Evolutionary conservation across 1,140 invertebrate species (phyloP).

Genomic region (Sinonovacula constricta): DNA sequence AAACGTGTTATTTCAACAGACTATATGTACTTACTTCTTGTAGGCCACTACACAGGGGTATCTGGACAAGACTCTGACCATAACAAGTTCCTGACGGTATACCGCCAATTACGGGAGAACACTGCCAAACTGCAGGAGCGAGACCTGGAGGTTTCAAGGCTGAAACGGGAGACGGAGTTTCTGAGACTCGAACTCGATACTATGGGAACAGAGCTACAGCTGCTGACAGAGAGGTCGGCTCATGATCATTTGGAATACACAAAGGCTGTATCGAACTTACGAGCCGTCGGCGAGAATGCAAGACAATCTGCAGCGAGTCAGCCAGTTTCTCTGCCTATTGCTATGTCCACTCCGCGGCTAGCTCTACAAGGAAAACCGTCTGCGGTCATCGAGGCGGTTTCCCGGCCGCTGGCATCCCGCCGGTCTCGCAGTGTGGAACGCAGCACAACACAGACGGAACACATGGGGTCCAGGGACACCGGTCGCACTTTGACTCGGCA

Average conservation of each 20-base stretch:
- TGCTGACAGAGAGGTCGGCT: not conserved
- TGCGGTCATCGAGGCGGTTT: not conserved
- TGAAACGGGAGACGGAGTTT: not conserved
- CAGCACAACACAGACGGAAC: too few relatives aligned
- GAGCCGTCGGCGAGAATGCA: too few relatives aligned
- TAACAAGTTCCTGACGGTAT: not conserved
- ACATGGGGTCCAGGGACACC: too few relatives aligned
- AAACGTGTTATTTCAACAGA: too few relatives aligned
- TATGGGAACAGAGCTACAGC: not conserved
- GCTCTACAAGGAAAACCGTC: not conserved
- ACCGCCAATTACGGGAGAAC: not conserved
- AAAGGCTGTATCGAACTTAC: too few relatives aligned
- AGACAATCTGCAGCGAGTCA: not conserved
- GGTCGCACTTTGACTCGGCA: not conserved
- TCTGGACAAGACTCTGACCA: too few relatives aligned
- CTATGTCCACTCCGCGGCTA: not conserved
- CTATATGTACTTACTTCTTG: too few relatives aligned
- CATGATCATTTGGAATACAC: not conserved
- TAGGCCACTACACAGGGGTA: too few relatives aligned
- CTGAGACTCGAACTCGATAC: not conserved
- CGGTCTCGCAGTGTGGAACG: not conserved
- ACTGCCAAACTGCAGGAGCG: not conserved
- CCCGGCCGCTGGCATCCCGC: not conserved
- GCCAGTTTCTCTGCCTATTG: not conserved
- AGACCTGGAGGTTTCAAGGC: not conserved